These are phyloP conservation scores for Sphecodes monilicornis DNA, from an alignment of 2,888 invertebrate species.

Conservation along the genomic window DNA sequence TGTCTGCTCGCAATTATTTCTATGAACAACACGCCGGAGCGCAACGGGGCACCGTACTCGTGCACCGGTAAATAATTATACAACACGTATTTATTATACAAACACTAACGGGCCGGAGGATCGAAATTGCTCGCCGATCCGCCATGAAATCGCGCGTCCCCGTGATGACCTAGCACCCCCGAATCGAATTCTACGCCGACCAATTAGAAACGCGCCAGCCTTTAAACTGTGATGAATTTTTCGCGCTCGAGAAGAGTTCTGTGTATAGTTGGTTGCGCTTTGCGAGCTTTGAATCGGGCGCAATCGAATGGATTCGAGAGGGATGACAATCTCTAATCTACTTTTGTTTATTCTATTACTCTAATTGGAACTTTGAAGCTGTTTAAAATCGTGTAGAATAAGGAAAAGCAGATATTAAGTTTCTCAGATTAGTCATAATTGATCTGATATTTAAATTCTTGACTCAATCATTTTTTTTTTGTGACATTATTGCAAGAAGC, in stretches of 20 bases:
- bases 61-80: background rate
- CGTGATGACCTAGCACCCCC: background rate
- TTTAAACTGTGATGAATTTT: background rate
- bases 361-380: background rate
- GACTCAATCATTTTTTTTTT: background rate
- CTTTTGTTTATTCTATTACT: background rate
- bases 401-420: background rate
- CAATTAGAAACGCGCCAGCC: background rate
- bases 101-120: conserved; percentile 10
- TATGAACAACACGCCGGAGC: background rate
- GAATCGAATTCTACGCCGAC: background rate
- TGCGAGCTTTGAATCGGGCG: background rate
- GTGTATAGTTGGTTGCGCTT: background rate
- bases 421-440: no score
- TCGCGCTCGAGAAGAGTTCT: background rate
- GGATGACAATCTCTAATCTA: background rate
- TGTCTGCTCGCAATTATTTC: conserved; percentile 14
- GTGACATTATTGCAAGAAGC: no score
- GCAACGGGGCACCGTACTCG: background rate
- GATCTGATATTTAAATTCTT: no score
- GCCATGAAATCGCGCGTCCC: background rate
- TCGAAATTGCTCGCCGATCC: conserved; percentile 9
- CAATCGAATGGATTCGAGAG: background rate
- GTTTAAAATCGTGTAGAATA: background rate
- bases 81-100: conserved; percentile 11